Evolutionary conservation across 2,888 invertebrate species (phyloP).

Genomic region (Leptinotarsa haldemani): DNA sequence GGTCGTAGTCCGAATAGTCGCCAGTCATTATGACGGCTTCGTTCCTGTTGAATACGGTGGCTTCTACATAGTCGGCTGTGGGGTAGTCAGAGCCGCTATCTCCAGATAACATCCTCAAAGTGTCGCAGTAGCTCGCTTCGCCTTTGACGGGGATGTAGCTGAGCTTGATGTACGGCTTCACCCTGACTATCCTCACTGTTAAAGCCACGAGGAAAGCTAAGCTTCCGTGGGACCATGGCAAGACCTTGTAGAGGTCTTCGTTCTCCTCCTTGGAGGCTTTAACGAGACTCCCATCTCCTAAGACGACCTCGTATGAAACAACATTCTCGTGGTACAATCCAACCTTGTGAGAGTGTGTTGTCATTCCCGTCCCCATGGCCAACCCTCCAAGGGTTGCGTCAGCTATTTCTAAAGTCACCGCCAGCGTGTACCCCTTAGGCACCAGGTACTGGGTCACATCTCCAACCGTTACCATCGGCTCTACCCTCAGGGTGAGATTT

Average conservation of each 20-base stretch:
- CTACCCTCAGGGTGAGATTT: conserved; percentile 72
- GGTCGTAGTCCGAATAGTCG: conserved; percentile 72
- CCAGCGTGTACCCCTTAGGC: conserved; percentile 75
- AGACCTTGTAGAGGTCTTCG: conserved; percentile 70
- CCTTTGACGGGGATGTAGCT: conserved; percentile 74
- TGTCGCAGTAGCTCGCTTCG: conserved; percentile 73
- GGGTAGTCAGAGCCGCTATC: conserved; percentile 66
- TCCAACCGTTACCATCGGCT: conserved; percentile 77
- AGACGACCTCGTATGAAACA: conserved; percentile 74
- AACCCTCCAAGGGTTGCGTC: conserved; percentile 78
- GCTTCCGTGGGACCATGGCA: conserved; percentile 78
- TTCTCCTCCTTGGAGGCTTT: conserved; percentile 70
- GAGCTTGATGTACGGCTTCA: conserved; percentile 75
- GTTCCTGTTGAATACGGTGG: conserved; percentile 72
- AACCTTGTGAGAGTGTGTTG: conserved; percentile 78
- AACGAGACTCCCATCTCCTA: conserved; percentile 73
- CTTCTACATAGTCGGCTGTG: conserved; percentile 75
- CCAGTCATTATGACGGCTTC: conserved; percentile 77
- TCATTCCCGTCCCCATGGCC: conserved; percentile 80
- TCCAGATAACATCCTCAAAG: conserved; percentile 72
- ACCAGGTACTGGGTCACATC: conserved; percentile 74
- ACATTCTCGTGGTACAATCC: conserved; percentile 78
- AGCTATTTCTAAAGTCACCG: conserved; percentile 76
- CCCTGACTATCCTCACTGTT: conserved; percentile 71
- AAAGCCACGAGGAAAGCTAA: conserved; percentile 75